Conservation (phyloP, 2,113 vertebrate species). For the Struthio camelus region DNA sequence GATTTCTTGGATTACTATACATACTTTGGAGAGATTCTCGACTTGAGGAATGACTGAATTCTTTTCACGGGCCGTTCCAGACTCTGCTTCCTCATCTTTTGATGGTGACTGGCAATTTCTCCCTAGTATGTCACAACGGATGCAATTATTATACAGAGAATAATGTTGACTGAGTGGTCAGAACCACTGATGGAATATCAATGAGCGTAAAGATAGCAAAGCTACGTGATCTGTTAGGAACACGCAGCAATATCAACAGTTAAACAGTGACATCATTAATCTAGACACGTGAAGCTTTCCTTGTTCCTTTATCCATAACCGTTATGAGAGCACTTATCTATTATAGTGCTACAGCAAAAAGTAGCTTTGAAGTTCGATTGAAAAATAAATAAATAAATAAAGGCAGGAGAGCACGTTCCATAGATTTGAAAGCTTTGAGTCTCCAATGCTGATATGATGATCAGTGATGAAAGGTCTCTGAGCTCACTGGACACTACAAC, state of each 20-base stretch:
- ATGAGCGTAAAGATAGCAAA: background rate
- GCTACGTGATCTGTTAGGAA: background rate
- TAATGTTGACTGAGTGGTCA: background rate
- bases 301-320: background rate
- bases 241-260: background rate
- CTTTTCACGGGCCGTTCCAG: background rate
- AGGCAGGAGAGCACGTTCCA: background rate
- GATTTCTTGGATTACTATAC: background rate
- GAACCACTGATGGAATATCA: background rate
- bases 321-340: background rate
- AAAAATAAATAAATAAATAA: background rate
- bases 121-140: conserved; percentile 53
- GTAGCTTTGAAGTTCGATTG: background rate
- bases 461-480: background rate
- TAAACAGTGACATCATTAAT: background rate
- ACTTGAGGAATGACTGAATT: background rate
- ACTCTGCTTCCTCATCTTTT: conserved; percentile 19
- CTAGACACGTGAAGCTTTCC: background rate
- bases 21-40: conserved; percentile 49
- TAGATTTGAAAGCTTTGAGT: background rate
- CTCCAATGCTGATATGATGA: background rate
- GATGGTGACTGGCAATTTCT: conserved; percentile 3
- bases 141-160: background rate
- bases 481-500: background rate
- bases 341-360: background rate